Evolutionary conservation across 2,888 invertebrate genomes (phyloP).

Genomic region (Campoletis raptor): DNA sequence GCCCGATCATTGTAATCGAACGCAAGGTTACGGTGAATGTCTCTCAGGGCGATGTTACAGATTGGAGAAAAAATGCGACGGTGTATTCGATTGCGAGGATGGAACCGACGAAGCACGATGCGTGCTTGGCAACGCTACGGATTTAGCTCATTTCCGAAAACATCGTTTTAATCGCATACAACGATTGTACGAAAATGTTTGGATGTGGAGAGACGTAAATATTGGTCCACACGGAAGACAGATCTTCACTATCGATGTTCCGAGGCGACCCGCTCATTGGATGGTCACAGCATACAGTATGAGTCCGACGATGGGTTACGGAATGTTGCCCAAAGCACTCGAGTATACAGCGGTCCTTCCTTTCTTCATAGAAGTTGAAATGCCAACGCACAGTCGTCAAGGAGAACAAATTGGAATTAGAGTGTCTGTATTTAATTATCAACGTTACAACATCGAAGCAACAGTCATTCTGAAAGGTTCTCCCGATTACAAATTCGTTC

Average conservation of each 20-base stretch:
- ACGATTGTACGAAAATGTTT: conserved; percentile 96
- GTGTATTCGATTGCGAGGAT: conserved; percentile 91
- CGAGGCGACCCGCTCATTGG: conserved; percentile 94
- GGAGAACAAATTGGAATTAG: conserved; percentile 98
- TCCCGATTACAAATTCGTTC: conserved; percentile 95
- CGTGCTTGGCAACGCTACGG: conserved; percentile 88
- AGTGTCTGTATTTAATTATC: conserved; percentile 97
- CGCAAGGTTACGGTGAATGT: conserved; percentile 92
- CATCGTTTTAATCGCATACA: conserved; percentile 95
- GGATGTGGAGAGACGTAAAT: conserved; percentile 98
- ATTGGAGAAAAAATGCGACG: conserved; percentile 92
- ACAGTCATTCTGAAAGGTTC: conserved; percentile 95
- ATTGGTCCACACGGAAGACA: conserved; percentile 96
- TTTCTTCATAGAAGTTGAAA: conserved; percentile 98
- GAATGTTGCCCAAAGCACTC: conserved; percentile 92
- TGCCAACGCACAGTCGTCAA: conserved; percentile 92
- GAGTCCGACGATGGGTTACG: conserved; percentile 94
- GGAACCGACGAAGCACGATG: conserved; percentile 95
- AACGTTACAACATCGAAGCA: conserved; percentile 93
- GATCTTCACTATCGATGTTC: conserved; percentile 95
- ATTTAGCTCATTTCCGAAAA: conserved; percentile 91
- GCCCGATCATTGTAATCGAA: conserved; percentile 89
- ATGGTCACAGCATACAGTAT: conserved; percentile 97
- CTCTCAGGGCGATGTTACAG: conserved; percentile 93
- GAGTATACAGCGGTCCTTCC: conserved; percentile 96